Percentiles rank a stretch among this genome's conserved stretches.
Evolutionary conservation across 2,888 invertebrate species (phyloP).

Genomic region (Troides helena): DNA sequence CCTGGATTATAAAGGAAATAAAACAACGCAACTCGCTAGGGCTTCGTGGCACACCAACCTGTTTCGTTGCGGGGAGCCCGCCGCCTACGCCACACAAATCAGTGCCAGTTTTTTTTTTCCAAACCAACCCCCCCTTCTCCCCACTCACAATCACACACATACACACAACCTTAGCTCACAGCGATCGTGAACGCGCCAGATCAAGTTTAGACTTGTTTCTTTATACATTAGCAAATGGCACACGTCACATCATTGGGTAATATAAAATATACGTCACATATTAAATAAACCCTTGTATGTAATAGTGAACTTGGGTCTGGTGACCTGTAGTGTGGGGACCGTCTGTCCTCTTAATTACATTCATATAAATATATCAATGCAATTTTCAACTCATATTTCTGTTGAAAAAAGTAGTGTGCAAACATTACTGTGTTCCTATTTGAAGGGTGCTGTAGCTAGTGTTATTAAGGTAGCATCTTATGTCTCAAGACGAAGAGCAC

Average conservation of each 20-base stretch:
- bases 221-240: conserved; percentile 25
- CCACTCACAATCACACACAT: conserved; percentile 32
- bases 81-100: conserved; percentile 76
- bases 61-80: conserved; percentile 64
- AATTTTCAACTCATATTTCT: too few relatives aligned
- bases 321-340: neutral
- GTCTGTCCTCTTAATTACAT: neutral
- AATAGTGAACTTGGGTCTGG: neutral
- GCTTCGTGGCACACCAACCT: conserved; percentile 65
- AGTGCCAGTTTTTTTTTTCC: conserved; percentile 56
- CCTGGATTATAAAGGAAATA: conserved; percentile 64
- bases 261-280: neutral
- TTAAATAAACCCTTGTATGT: neutral
- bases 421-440: too few relatives aligned
- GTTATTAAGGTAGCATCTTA: too few relatives aligned
- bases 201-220: conserved; percentile 66
- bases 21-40: conserved; percentile 60
- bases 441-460: too few relatives aligned
- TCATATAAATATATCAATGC: neutral
- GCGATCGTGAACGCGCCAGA: conserved; percentile 48
- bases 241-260: conserved; percentile 23
- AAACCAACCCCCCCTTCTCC: conserved; percentile 35
- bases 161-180: conserved; percentile 31
- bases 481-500: too few relatives aligned
- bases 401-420: too few relatives aligned